Base-by-base conservation (phyloP, 2,888 invertebrate species). In the Stenolophus ochropezus region DNA sequence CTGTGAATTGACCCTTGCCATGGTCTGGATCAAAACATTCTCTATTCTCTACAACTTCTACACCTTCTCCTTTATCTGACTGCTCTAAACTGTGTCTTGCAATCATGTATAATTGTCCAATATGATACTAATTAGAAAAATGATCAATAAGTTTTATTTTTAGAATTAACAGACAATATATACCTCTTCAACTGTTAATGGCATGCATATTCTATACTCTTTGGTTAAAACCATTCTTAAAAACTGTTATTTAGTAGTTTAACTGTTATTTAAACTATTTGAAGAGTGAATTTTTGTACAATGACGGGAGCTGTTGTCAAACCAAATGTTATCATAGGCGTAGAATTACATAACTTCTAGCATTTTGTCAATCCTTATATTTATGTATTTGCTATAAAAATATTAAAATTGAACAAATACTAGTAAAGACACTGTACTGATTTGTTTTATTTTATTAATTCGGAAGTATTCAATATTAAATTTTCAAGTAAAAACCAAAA, bases 41-140 rank as follows among this genome's bases (percentile, higher is more conserved):
- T 83, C 93, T 92, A 88, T 97, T 97, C 82, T 94, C 94, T 5
- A 97, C 92, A 0, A 97, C 97, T 88, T 97, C 97, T 0, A 97
- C 97, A 1, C 97, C 97, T 89, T 97, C 97, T 0, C 97, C 96
- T 83, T 94, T 94, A 84, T 94, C 94, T 0, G 97, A 96, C 87
- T 98, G 97, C 87, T 97, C 97, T 86, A 95, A 93, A 88, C 97
- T 97, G 88, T 98, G 97, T 74, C 97, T 93, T 1, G 97, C 97
- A 86, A 97, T 97, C 97, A 97, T 98, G 89, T 97, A 97, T 82
- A 97, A 91, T 88, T 98, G 97, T 0, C 97, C 97, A 85, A 97
- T 94, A 84, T 93, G 94, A 89, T 97, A 97, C 97, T 97, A 88
- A 42, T 42, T 42, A 65, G 92, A 91, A 82, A 14, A 80, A 53